Conservation (phyloP, 2,113 vertebrate species). For the Tamias sibiricus region DNA sequence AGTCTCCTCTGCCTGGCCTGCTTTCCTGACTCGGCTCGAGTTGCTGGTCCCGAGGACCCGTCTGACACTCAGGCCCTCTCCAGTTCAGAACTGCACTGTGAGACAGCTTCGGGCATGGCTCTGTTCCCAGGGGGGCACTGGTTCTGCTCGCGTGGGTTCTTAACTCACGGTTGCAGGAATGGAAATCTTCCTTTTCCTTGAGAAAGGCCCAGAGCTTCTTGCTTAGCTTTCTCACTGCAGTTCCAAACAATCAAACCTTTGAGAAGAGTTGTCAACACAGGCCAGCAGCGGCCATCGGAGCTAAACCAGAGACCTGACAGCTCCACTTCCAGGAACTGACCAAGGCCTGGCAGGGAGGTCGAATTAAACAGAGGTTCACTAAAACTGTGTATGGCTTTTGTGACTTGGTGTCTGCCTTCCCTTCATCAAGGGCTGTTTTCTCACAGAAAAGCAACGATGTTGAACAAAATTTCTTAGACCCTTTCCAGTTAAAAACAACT, state of each 20-base stretch:
- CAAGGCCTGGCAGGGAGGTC: background rate
- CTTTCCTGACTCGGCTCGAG: background rate
- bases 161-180: background rate
- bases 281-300: background rate
- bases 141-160: background rate
- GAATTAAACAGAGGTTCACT: background rate
- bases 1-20: background rate
- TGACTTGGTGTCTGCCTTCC: background rate
- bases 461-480: background rate
- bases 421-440: background rate
- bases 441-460: background rate
- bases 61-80: background rate
- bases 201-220: background rate
- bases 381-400: background rate
- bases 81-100: background rate
- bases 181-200: background rate
- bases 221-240: background rate
- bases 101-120: background rate
- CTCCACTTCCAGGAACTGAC: background rate
- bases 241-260: background rate
- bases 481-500: background rate
- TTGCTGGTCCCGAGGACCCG: background rate
- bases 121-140: background rate
- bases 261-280: background rate
- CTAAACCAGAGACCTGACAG: background rate